These are phyloP conservation scores for Carassius carassius DNA, from an alignment of 2,113 vertebrate species.

Conservation along the genomic window DNA sequence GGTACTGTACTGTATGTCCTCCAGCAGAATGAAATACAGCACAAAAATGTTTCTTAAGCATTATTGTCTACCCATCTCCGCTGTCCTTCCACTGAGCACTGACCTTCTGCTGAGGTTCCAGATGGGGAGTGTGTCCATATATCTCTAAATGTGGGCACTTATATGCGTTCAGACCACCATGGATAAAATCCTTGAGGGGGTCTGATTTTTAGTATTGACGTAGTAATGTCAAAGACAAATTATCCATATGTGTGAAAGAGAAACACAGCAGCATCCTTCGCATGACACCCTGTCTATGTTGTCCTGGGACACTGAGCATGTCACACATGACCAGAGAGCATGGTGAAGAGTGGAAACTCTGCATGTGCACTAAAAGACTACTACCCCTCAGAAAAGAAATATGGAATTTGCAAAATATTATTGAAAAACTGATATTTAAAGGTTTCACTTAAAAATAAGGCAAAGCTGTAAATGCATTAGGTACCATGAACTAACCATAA, in stretches of 20 bases:
- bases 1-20: background rate
- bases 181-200: conserved; percentile 9
- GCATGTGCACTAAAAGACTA: too few relatives aligned
- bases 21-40: background rate
- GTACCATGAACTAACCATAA: too few relatives aligned
- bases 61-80: background rate
- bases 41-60: conserved; percentile 2
- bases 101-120: conserved; percentile 3
- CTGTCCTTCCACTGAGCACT: background rate
- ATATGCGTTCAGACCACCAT: background rate
- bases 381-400: too few relatives aligned
- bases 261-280: background rate
- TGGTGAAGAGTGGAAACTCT: too few relatives aligned
- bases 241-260: background rate
- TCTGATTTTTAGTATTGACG: background rate
- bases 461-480: too few relatives aligned
- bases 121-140: background rate
- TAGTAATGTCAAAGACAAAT: background rate
- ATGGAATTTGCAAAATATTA: too few relatives aligned
- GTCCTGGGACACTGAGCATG: background rate
- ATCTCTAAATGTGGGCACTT: background rate
- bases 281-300: background rate
- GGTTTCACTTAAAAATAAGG: too few relatives aligned
- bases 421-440: too few relatives aligned
- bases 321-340: background rate